A percentile compares a stretch with the other conserved stretches of the same genome.
phyloP scores from a whole-genome alignment of 2,113 vertebrate species.

The Hippocampus barbouri region DNA sequence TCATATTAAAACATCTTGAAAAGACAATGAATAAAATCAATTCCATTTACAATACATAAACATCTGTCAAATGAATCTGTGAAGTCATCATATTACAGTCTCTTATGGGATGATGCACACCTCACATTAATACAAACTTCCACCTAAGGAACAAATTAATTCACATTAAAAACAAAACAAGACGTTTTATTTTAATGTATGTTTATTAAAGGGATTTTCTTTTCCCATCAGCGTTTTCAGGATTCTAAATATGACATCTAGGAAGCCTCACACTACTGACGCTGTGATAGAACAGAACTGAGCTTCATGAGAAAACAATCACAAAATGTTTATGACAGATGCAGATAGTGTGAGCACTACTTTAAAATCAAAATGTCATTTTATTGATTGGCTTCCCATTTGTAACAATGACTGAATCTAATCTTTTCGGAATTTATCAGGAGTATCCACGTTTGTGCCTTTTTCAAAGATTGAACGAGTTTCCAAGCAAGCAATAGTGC shows the following conservation, averaged over 20 bases:
- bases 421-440: not conserved
- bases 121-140: not conserved
- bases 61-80: too few species aligned
- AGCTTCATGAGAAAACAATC: slow-evolving; percentile 17
- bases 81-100: too few species aligned
- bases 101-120: not conserved
- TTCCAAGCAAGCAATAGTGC: not conserved
- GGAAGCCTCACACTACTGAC: slow-evolving; percentile 20
- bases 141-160: not conserved
- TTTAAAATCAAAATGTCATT: not conserved
- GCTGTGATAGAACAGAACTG: slow-evolving; percentile 23
- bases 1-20: too few species aligned
- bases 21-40: too few species aligned
- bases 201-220: slow-evolving; percentile 66
- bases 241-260: slow-evolving; percentile 48
- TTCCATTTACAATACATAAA: too few species aligned
- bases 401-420: not conserved
- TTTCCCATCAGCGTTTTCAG: slow-evolving; percentile 35
- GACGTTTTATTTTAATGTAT: slow-evolving; percentile 12
- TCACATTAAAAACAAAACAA: slow-evolving; percentile 8
- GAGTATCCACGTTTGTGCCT: not conserved
- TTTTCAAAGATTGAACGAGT: not conserved
- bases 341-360: not conserved
- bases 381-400: not conserved
- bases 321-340: slow-evolving; percentile 1